These are phyloP conservation scores for Frankliniella intonsa DNA, from an alignment of 2,888 invertebrate species.

Conservation along the genomic window DNA sequence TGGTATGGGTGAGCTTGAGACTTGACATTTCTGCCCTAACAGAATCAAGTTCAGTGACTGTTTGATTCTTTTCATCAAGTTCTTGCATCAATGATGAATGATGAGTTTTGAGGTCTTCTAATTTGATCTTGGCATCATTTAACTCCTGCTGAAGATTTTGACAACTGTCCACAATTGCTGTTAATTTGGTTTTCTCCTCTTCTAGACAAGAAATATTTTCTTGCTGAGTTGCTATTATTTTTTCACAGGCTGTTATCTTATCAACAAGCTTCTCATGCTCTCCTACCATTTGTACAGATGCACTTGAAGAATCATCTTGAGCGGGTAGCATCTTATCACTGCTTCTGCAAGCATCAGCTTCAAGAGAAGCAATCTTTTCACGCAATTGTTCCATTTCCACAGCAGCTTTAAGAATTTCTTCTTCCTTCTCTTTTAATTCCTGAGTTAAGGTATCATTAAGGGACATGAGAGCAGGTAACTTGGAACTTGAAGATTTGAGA, in stretches of 20 bases:
- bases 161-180: not conserved
- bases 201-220: too few species aligned
- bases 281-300: not conserved
- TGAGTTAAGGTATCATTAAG: not conserved
- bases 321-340: too few species aligned
- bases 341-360: not conserved
- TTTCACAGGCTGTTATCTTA: too few species aligned
- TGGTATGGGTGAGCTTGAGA: too few species aligned
- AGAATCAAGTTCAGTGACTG: not conserved
- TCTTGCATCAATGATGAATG: not conserved
- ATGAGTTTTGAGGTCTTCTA: too few species aligned
- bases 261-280: too few species aligned
- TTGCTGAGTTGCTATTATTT: too few species aligned
- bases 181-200: too few species aligned
- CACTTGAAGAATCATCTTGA: not conserved
- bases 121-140: too few species aligned
- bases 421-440: not conserved
- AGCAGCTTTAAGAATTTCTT: not conserved
- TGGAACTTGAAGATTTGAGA: too few species aligned
- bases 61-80: not conserved
- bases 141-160: too few species aligned
- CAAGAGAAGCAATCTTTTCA: not conserved
- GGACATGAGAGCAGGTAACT: too few species aligned
- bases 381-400: not conserved
- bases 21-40: not conserved